Base-by-base conservation (phyloP, 2,888 invertebrate species). In the Philopedon plagiatum region DNA sequence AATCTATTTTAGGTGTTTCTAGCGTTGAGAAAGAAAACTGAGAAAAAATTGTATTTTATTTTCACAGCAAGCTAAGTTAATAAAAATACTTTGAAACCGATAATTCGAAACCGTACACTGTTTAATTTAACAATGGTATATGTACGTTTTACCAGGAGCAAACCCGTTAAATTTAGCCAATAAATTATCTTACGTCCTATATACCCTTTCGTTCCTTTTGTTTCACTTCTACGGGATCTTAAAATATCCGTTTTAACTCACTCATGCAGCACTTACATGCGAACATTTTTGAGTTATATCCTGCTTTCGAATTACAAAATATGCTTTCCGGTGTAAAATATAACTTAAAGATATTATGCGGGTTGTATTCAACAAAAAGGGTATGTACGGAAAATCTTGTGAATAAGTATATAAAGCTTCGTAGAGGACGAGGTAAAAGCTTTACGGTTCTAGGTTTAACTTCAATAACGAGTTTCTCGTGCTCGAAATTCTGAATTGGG, bases 401-500 rank as follows among this genome's bases (percentile, higher is more conserved):
- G 49, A 49, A 49, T 26, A 49, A 49, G 49, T 23, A 49, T 49
- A 49, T 23, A 49, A 23, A 23, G 49, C 49, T 5, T 26, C 49
- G 49, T 5, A 21, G 19, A 13, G 26, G 49, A 49, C 26, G 23
- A 26, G 49, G 49, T 49, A 26, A 49, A 49, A 49, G 26, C 49
- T 26, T 49, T 5, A 49, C 49, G 49, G 49, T 49, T 49, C n/a
- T 26, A 26, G n/a, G 49, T 49, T 49, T 23, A 49, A 13, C 49
- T n/a, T 49, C 49, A 23, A 49, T 13, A 49, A 49, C 49, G 49
- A n/a, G 11, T 21, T 49, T 49, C 49, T 49, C 23, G 49, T 21
- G 49, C 49, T 23, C 49, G 23, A 49, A 46, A 49, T 49, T 49
- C n/a, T 49, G 49, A 26, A 49, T 26, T 49, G 49, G 49, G 9